Conservation (phyloP, 2,888 invertebrate species). For the Peribatodes rhomboidaria region DNA sequence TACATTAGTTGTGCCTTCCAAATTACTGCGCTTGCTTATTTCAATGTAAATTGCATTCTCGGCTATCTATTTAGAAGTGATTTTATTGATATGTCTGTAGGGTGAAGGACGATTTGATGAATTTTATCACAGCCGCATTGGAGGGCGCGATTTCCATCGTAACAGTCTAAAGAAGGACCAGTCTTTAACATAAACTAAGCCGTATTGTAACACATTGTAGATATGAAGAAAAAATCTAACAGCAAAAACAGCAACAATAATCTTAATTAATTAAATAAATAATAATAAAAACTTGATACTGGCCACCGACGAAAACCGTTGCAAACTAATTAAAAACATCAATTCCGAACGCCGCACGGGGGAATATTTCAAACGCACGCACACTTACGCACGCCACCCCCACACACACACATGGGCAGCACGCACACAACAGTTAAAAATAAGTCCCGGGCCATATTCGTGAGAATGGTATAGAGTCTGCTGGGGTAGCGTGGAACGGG, state of each 20-base stretch:
- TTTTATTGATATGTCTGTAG: too few relatives aligned
- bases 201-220: not conserved
- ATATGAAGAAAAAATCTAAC: conserved; percentile 6
- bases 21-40: not conserved
- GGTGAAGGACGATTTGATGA: too few relatives aligned
- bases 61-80: too few relatives aligned
- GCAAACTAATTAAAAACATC: conserved; percentile 86
- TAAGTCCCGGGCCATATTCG: conserved; percentile 81
- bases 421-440: conserved; percentile 81
- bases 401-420: conserved; percentile 36
- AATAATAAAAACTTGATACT: conserved; percentile 71
- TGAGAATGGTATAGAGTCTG: conserved; percentile 77
- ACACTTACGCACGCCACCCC: conserved; percentile 60
- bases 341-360: conserved; percentile 80
- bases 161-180: not conserved
- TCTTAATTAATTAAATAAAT: conserved; percentile 64
- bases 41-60: too few relatives aligned
- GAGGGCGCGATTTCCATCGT: too few relatives aligned
- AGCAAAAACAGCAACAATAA: conserved; percentile 34
- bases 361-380: conserved; percentile 83
- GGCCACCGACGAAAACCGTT: conserved; percentile 81
- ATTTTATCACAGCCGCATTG: too few relatives aligned
- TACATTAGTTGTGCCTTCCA: not conserved
- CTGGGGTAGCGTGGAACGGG: conserved; percentile 50
- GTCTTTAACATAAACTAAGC: not conserved